phyloP scores from a whole-genome alignment of 2,797 vertebrate species.

The Neosilurus mollespiculum region DNA sequence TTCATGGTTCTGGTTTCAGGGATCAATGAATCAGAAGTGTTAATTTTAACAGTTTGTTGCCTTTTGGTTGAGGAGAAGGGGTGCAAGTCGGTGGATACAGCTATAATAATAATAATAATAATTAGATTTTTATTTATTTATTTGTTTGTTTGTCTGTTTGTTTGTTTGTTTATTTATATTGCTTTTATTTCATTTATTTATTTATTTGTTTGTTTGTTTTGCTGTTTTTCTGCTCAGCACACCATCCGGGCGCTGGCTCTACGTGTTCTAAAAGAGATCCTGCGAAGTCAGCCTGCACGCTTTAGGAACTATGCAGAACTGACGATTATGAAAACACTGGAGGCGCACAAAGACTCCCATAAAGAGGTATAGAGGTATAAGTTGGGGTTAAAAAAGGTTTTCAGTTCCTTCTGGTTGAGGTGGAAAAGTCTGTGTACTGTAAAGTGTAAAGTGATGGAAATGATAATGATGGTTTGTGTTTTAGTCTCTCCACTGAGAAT shows the following conservation, averaged over 20 bases:
- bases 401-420: neutral
- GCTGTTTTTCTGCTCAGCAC: slow-evolving; percentile 70
- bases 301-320: slow-evolving; percentile 95
- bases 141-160: too few relatives aligned
- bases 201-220: neutral
- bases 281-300: slow-evolving; percentile 87
- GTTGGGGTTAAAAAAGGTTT: too few relatives aligned
- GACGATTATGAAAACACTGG: slow-evolving; percentile 96
- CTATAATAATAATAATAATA: neutral
- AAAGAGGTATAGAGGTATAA: slow-evolving; percentile 81
- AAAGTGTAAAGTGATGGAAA: neutral
- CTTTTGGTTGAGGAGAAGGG: neutral
- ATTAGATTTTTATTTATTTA: too few relatives aligned
- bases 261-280: slow-evolving; percentile 89
- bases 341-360: slow-evolving; percentile 94
- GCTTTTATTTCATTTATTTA: too few relatives aligned
- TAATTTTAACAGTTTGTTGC: neutral
- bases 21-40: neutral
- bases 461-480: neutral
- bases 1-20: neutral
- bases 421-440: neutral
- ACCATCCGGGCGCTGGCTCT: slow-evolving; percentile 87
- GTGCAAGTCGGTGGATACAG: neutral
- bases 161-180: too few relatives aligned
- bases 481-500: neutral